Conservation (phyloP, 1,140 invertebrate genomes). For the Caenorhabditis inopinata region DNA sequence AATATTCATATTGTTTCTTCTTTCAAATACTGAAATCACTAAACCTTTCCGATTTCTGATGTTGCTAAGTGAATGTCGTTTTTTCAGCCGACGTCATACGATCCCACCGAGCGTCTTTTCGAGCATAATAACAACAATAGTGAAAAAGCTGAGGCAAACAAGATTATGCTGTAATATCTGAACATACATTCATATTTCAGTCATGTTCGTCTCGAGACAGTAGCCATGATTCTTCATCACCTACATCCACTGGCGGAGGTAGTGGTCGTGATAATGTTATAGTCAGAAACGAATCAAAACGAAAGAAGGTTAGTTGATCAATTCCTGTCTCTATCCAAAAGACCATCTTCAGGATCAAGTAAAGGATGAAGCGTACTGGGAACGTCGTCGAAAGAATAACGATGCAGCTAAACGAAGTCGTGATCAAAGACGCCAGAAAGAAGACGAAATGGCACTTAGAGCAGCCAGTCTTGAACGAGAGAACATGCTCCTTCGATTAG, state of each 20-base stretch:
- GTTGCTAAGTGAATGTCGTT: too few species aligned
- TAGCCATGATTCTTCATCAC: constrained; percentile 13
- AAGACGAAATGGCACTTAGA: constrained; percentile 84
- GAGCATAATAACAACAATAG: constrained; percentile 13
- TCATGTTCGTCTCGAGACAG: not conserved
- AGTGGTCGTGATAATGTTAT: constrained; percentile 4
- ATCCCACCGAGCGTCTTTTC: not conserved
- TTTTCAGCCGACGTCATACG: constrained; percentile 13
- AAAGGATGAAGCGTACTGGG: constrained; percentile 82
- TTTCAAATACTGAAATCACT: too few species aligned
- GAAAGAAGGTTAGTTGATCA: not conserved
- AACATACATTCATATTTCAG: not conserved
- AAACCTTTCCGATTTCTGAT: too few species aligned
- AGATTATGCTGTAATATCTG: too few species aligned
- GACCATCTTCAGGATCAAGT: constrained; percentile 35
- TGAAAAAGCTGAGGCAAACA: not conserved
- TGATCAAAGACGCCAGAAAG: constrained; percentile 82
- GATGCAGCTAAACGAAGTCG: constrained; percentile 88
- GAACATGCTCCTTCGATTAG: constrained; percentile 67
- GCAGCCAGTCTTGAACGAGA: constrained; percentile 82
- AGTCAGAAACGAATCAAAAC: constrained; percentile 1
- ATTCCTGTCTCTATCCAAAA: too few species aligned
- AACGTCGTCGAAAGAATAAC: constrained; percentile 86
- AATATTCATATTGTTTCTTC: too few species aligned
- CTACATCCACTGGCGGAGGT: not conserved